These are phyloP conservation scores for Harpalus rubripes DNA, from an alignment of 2,888 invertebrate genomes.

Conservation along the genomic window DNA sequence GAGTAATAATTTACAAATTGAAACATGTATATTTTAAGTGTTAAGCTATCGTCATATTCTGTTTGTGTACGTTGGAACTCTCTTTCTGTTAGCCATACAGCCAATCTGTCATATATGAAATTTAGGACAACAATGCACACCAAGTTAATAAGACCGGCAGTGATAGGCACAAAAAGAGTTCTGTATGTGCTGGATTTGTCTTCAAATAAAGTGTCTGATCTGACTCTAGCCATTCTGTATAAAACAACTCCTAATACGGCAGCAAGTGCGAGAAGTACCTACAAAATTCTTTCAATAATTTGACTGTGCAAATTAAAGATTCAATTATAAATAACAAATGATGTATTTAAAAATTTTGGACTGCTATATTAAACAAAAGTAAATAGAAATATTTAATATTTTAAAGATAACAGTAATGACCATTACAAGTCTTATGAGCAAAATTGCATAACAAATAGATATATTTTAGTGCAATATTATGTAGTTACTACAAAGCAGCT, in stretches of 20 bases:
- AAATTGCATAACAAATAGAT: too few relatives aligned
- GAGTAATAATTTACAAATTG: constrained; percentile 95
- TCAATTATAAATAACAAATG: neutral
- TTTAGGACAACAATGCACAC: constrained; percentile 88
- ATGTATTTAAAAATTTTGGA: too few relatives aligned
- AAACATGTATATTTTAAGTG: constrained; percentile 91
- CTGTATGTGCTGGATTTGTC: constrained; percentile 79
- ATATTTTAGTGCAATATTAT: too few relatives aligned
- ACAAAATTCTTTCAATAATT: constrained; percentile 67
- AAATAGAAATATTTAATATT: too few relatives aligned
- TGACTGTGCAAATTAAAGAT: neutral
- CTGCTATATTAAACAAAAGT: too few relatives aligned
- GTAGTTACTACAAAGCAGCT: too few relatives aligned
- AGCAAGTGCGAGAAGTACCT: constrained; percentile 85
- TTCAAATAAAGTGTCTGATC: constrained; percentile 80
- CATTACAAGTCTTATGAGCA: neutral
- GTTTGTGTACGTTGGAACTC: constrained; percentile 89
- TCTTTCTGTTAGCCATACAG: constrained; percentile 85
- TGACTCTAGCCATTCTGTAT: constrained; percentile 85
- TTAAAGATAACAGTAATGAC: neutral
- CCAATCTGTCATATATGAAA: constrained; percentile 83
- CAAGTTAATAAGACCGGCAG: constrained; percentile 89
- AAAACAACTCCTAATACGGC: constrained; percentile 88
- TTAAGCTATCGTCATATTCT: constrained; percentile 92
- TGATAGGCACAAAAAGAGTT: constrained; percentile 85